Base-by-base conservation (phyloP, 2,888 invertebrate genomes). In the Sturmia bella region DNA sequence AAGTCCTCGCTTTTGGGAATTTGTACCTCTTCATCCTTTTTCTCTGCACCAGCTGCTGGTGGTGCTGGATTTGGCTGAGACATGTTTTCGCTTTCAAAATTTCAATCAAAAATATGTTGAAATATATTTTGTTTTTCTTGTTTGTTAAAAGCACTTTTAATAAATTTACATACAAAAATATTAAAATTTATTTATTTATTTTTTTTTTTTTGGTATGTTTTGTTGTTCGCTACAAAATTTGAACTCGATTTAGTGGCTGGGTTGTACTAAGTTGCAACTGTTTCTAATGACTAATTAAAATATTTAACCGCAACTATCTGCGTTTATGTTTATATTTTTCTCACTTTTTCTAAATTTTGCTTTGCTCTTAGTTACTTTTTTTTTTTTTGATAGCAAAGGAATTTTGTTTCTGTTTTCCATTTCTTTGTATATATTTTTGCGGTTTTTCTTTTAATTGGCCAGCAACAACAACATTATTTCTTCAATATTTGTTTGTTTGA, bases 1-100 rank as follows among this genome's bases (percentile, higher is more conserved):
- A 90, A 90, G 45, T 86, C 86, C 13, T 87, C 85, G 13, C 87
- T 86, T 75, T 90, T 87, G 11, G 89, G 89, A 73, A 86, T 82
- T 15, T 85, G 85, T 0, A 87, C 85, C 82, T 87, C 87, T 84
- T 89, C 89, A 32, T 90, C 89, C 82, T 85, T 85, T 17, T 83
- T 84, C 13, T 83, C 85, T 1, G 13, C 74, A 2, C 12, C 56
- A 13, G 66, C 85, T 86, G 1, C 84, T 3, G 39, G 59, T 11
- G 15, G 17, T 9, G 68, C 84, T 85, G 2, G 85, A 85, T 11
- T 83, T 84, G 4, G 85, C 84, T 13, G 84, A 15, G 85, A 45
- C 74, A 85, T 85, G 24, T 61, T 79, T 27, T 41, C 7, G 0
- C 3, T 27, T 50, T 50, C 13, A 21, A 2, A 21, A 63, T 0